Evolutionary conservation across 2,113 vertebrate genomes (phyloP).

Genomic region (Coptodon rendalli): DNA sequence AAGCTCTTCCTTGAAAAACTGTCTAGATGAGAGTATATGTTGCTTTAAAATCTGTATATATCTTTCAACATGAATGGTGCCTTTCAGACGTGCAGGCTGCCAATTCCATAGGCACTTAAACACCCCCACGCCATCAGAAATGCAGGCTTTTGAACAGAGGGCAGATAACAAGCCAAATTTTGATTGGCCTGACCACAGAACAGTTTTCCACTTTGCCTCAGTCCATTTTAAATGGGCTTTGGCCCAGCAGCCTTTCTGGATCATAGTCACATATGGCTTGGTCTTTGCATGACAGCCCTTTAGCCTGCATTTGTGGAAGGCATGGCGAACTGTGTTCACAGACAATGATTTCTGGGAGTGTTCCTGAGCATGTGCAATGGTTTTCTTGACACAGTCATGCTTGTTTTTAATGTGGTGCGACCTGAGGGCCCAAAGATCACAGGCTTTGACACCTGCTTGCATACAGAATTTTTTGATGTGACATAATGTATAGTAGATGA

Average conservation of each 20-base stretch:
- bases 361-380: not conserved
- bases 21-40: not conserved
- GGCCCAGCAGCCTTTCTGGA: not conserved
- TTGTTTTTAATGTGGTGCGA: not conserved
- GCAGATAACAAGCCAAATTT: not conserved
- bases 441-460: not conserved
- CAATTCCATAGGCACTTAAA: not conserved
- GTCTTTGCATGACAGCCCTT: not conserved
- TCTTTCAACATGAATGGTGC: not conserved
- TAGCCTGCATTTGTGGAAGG: not conserved
- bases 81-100: not conserved
- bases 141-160: not conserved
- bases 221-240: not conserved
- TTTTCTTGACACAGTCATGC: not conserved
- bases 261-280: not conserved
- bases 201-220: not conserved
- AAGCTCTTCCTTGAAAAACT: not conserved
- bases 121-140: not conserved
- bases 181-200: not conserved
- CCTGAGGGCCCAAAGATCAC: not conserved
- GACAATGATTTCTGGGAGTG: not conserved
- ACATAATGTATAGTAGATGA: not conserved
- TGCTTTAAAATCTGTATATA: not conserved
- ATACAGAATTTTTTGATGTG: not conserved
- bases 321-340: not conserved